These are phyloP conservation scores for Calcarius ornatus DNA, from an alignment of 2,113 vertebrate genomes.

Conservation along the genomic window DNA sequence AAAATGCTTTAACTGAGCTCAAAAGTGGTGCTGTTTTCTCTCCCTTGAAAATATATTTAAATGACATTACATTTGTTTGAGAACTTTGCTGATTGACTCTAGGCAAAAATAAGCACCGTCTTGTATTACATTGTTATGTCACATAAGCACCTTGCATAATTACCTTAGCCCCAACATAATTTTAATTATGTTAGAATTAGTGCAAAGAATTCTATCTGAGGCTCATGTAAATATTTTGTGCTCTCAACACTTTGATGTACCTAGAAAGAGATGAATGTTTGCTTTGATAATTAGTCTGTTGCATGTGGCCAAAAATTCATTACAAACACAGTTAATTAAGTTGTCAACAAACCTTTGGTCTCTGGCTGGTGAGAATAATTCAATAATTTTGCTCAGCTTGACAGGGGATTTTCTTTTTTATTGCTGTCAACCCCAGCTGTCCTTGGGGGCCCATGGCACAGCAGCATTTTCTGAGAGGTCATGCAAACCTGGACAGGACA, in stretches of 20 bases:
- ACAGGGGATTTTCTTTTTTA: not conserved
- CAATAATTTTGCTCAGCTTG: not conserved
- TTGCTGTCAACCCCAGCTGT: not conserved
- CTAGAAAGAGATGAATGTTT: conserved; percentile 29
- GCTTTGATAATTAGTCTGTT: conserved; percentile 36
- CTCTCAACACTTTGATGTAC: conserved; percentile 14
- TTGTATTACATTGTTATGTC: conserved; percentile 31
- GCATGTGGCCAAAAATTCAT: conserved; percentile 41
- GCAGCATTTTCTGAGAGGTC: not conserved
- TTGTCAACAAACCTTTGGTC: conserved; percentile 41
- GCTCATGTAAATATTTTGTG: conserved; percentile 50
- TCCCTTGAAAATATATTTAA: not conserved
- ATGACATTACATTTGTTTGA: not conserved
- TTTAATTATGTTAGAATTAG: conserved; percentile 72
- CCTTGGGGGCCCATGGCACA: not conserved
- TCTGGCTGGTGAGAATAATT: not conserved
- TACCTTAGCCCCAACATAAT: conserved; percentile 47
- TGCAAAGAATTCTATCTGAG: conserved; percentile 62
- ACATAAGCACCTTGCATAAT: conserved; percentile 47
- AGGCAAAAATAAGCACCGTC: not conserved
- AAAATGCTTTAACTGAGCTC: not conserved
- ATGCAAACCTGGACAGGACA: accelerated
- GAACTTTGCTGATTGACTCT: not conserved
- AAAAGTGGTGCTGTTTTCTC: not conserved
- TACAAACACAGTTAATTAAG: conserved; percentile 36